Evolutionary conservation across 2,113 vertebrate species (phyloP).

Genomic region (Phaethornis superciliosus): DNA sequence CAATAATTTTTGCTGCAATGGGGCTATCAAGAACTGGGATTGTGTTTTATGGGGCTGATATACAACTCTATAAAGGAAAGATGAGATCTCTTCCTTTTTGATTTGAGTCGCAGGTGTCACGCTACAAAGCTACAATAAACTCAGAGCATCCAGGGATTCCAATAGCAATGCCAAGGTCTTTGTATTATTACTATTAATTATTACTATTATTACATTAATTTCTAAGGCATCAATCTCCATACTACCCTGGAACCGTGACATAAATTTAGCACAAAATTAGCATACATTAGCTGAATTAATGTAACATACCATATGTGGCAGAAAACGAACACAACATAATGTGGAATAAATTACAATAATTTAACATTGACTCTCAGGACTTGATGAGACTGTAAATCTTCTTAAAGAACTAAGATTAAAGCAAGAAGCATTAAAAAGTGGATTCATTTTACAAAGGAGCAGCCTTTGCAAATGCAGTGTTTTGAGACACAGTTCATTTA

Average conservation of each 20-base stretch:
- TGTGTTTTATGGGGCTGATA: slow-evolving; percentile 43
- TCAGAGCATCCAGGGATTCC: neutral
- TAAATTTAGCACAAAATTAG: slow-evolving; percentile 63
- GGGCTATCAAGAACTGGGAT: neutral
- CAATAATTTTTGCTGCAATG: slow-evolving; percentile 5
- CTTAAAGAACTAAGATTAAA: slow-evolving; percentile 55
- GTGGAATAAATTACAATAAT: slow-evolving; percentile 71
- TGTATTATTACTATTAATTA: slow-evolving; percentile 57
- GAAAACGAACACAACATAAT: slow-evolving; percentile 39
- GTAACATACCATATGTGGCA: slow-evolving; percentile 62
- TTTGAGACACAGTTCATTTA: slow-evolving; percentile 33
- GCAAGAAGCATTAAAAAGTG: slow-evolving; percentile 20
- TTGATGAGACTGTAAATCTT: slow-evolving; percentile 63
- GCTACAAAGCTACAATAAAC: neutral
- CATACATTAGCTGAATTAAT: slow-evolving; percentile 68
- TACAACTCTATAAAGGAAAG: neutral
- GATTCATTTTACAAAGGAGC: neutral
- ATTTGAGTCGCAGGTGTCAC: neutral
- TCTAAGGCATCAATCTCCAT: slow-evolving; percentile 46
- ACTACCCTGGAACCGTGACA: neutral
- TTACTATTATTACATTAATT: slow-evolving; percentile 58
- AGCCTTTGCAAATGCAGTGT: neutral
- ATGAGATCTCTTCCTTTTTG: neutral
- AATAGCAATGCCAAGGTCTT: neutral
- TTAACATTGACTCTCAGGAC: slow-evolving; percentile 61